Evolutionary conservation across 2,113 vertebrate genomes (phyloP).

Genomic region (Callipepla californica): DNA sequence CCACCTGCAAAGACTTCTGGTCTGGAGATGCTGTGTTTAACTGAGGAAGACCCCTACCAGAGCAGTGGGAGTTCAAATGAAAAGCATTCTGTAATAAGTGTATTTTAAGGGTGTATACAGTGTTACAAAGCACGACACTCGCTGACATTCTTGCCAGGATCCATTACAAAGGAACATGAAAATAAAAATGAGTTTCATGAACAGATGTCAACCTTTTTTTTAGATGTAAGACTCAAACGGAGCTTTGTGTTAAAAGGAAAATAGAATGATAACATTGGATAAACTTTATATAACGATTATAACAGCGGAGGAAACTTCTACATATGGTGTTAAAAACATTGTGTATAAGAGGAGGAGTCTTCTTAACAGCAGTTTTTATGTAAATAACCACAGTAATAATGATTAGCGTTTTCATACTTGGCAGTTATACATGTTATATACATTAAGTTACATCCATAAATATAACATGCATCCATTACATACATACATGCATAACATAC

Average conservation of each 20-base stretch:
- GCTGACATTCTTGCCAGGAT: background rate
- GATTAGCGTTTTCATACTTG: background rate
- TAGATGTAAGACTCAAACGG: background rate
- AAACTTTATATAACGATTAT: background rate
- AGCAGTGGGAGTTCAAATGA: background rate
- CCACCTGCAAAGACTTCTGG: slow-evolving; percentile 40
- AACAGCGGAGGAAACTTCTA: background rate
- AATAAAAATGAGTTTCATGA: background rate
- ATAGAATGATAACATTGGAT: background rate
- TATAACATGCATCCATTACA: background rate
- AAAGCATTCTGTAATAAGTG: background rate
- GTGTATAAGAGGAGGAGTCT: background rate
- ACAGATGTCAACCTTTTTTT: background rate
- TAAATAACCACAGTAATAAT: background rate
- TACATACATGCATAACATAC: accelerated
- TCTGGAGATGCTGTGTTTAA: background rate
- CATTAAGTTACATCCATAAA: background rate
- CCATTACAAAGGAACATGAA: background rate
- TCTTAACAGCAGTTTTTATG: background rate
- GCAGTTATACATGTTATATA: background rate
- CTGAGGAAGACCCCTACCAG: slow-evolving; percentile 26
- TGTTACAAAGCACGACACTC: background rate
- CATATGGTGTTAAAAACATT: background rate
- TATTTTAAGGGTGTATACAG: background rate
- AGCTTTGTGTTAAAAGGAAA: background rate